These are phyloP conservation scores for Cervus canadensis DNA, from an alignment of 2,113 vertebrate genomes.

Conservation along the genomic window DNA sequence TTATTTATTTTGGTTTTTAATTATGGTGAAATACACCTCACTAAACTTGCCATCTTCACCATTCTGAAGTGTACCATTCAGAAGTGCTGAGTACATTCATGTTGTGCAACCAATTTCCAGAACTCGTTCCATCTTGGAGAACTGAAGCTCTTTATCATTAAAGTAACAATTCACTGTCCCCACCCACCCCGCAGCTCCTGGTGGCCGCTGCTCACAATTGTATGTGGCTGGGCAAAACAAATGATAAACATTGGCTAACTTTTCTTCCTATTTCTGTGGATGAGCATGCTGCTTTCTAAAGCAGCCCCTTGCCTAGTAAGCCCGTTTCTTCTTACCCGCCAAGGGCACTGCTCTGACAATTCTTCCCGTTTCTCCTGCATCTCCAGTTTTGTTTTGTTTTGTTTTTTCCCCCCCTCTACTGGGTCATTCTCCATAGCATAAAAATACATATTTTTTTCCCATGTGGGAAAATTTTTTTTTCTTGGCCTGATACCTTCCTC, in stretches of 20 bases:
- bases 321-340: neutral
- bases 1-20: neutral
- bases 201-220: neutral
- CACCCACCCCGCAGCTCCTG: neutral
- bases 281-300: neutral
- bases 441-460: neutral
- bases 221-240: neutral
- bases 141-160: neutral
- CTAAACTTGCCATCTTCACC: neutral
- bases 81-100: neutral
- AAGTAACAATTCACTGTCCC: neutral
- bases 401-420: too few species aligned
- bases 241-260: neutral
- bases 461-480: neutral
- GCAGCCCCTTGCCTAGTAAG: neutral
- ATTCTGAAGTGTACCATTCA: neutral
- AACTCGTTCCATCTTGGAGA: neutral
- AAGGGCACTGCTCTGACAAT: rapidly evolving
- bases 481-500: neutral
- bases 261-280: neutral
- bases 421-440: neutral
- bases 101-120: neutral
- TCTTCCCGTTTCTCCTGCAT: neutral
- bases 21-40: neutral
- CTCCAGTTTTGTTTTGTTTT: neutral